These are phyloP conservation scores for Stomatorhinus ivindoensis DNA, from an alignment of 2,113 vertebrate genomes.

Conservation along the genomic window DNA sequence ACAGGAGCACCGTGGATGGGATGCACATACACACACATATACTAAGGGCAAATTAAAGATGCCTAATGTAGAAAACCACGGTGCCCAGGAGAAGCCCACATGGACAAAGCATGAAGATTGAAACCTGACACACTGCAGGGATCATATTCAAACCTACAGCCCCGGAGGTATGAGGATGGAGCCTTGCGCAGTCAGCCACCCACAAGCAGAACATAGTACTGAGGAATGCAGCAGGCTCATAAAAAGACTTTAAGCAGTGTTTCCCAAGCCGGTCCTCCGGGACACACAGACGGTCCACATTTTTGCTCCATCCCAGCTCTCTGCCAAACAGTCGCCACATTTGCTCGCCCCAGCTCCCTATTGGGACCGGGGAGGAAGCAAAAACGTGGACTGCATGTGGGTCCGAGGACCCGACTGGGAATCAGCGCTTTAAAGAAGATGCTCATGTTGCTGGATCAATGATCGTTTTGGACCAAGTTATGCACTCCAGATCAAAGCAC, in stretches of 20 bases:
- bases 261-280: neutral
- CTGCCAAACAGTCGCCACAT: neutral
- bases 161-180: neutral
- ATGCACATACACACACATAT: neutral
- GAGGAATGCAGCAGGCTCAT: neutral
- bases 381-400: neutral
- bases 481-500: neutral
- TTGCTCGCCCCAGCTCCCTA: neutral
- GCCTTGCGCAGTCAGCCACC: neutral
- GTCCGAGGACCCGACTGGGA: neutral
- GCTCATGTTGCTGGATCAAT: neutral
- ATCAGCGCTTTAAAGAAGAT: neutral
- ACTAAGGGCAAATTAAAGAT: neutral
- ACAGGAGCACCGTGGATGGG: neutral
- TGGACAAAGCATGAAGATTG: neutral
- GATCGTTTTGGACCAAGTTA: neutral
- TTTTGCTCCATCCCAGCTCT: neutral
- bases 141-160: neutral
- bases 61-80: neutral
- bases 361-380: neutral
- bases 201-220: neutral
- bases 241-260: neutral
- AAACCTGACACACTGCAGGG: neutral
- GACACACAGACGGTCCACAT: neutral
- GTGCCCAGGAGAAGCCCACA: neutral